phyloP scores from a whole-genome alignment of 2,113 vertebrate species.

The Rhineura floridana region DNA sequence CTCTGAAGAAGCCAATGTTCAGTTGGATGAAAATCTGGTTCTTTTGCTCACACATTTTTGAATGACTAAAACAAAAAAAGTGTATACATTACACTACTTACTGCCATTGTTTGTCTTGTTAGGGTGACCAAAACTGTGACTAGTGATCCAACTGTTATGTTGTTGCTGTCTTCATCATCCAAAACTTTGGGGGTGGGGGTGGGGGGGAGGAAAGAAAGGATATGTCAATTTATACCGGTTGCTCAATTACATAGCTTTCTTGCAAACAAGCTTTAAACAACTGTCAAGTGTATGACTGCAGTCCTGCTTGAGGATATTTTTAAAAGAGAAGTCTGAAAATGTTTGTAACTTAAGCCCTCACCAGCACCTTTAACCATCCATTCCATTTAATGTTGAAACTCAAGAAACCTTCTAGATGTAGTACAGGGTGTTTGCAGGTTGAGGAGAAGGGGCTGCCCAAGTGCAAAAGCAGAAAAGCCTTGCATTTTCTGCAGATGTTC shows the following conservation, averaged over 20 bases:
- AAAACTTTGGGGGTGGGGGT: slow-evolving; percentile 79
- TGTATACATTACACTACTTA: slow-evolving; percentile 73
- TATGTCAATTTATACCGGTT: slow-evolving; percentile 13
- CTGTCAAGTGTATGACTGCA: too few species aligned
- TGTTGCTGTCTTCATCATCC: slow-evolving; percentile 98
- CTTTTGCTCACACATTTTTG: background rate
- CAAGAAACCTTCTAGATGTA: background rate
- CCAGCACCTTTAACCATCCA: background rate
- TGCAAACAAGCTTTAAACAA: background rate
- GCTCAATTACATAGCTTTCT: background rate
- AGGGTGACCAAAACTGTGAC: slow-evolving; percentile 95
- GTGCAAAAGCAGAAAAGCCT: background rate
- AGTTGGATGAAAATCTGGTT: background rate
- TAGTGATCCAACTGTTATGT: slow-evolving; percentile 96
- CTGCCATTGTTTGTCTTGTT: slow-evolving; percentile 92
- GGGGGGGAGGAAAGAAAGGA: slow-evolving; percentile 35
- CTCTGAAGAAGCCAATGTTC: background rate
- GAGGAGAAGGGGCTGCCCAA: background rate
- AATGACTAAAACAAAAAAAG: background rate
- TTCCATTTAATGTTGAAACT: background rate
- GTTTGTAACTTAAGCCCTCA: background rate
- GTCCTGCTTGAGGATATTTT: background rate
- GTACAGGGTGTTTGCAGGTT: background rate
- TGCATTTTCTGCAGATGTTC: background rate
- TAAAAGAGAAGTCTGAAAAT: slow-evolving; percentile 12